These are phyloP conservation scores for Laterallus jamaicensis DNA, from an alignment of 2,113 vertebrate genomes.

Conservation along the genomic window DNA sequence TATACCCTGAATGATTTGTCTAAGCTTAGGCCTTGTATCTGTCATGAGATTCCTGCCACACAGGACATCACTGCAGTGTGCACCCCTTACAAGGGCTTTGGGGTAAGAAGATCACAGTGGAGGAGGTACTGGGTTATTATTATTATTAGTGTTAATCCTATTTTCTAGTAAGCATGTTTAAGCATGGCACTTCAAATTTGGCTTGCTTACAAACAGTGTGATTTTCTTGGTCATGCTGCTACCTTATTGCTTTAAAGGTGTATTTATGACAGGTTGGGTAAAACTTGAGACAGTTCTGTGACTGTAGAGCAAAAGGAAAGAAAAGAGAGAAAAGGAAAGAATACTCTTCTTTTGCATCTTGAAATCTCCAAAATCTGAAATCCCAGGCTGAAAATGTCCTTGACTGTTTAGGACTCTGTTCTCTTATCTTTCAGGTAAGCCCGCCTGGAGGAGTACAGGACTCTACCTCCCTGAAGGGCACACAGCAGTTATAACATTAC, in stretches of 20 bases:
- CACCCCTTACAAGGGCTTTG: not conserved
- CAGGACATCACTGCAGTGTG: not conserved
- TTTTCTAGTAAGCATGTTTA: no score
- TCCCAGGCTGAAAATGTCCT: not conserved
- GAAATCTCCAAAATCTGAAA: not conserved
- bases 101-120: not conserved
- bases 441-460: conserved; percentile 74
- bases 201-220: no score
- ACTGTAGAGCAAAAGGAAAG: no score
- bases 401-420: not conserved
- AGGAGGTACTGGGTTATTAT: not conserved
- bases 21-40: not conserved
- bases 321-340: not conserved
- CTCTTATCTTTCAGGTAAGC: not conserved
- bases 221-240: no score
- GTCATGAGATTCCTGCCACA: not conserved
- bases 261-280: no score
- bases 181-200: no score
- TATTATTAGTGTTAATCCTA: no score
- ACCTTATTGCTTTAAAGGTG: no score
- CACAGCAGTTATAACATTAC: conserved; percentile 63
- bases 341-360: not conserved
- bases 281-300: no score
- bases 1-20: not conserved
- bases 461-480: conserved; percentile 73